Evolutionary conservation across 2,888 invertebrate species (phyloP).

Genomic region (Megaustenia siamemsis): DNA sequence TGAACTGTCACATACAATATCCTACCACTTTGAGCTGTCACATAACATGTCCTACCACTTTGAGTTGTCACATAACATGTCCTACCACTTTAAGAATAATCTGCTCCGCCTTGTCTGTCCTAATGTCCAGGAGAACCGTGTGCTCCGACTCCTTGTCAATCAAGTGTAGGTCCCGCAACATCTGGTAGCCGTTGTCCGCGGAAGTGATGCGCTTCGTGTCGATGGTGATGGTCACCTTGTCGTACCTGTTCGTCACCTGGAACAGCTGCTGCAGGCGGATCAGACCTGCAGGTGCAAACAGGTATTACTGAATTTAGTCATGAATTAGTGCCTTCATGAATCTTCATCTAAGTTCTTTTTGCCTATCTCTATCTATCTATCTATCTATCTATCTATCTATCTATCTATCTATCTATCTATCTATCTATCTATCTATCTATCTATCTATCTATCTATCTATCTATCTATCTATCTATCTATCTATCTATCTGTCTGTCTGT

Average conservation of each 20-base stretch:
- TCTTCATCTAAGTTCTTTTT: too few species aligned
- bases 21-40: too few species aligned
- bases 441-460: too few species aligned
- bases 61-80: not conserved
- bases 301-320: not conserved
- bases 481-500: too few species aligned
- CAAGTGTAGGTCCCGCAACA: constrained; percentile 56
- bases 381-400: too few species aligned
- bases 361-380: too few species aligned
- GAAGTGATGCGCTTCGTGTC: constrained; percentile 59
- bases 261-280: constrained; percentile 63
- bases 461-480: too few species aligned
- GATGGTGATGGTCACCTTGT: constrained; percentile 57
- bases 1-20: too few species aligned
- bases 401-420: too few species aligned
- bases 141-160: constrained; percentile 48
- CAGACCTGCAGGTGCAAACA: constrained; percentile 50
- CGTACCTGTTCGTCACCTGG: constrained; percentile 57
- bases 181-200: constrained; percentile 54
- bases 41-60: too few species aligned
- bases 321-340: too few species aligned
- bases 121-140: constrained; percentile 59
- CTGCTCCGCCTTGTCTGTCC: constrained; percentile 58
- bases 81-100: constrained; percentile 59
- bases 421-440: too few species aligned